phyloP scores from a whole-genome alignment of 1,140 invertebrate genomes.

The Cylas formicarius region DNA sequence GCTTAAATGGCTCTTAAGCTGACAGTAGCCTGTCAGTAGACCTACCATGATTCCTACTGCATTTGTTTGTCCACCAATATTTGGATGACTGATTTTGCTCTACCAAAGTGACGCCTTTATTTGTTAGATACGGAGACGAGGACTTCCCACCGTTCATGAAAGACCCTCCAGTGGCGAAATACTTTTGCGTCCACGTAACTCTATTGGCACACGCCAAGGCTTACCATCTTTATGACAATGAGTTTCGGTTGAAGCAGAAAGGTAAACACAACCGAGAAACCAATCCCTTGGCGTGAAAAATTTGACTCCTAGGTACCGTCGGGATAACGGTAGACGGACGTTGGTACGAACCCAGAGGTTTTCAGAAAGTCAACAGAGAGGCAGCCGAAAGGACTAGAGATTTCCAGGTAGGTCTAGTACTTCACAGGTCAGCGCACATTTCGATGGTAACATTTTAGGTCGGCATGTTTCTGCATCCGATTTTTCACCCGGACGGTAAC shows the following conservation, averaged over 20 bases:
- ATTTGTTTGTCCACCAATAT: too few species aligned
- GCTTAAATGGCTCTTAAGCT: too few species aligned
- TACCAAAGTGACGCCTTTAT: too few species aligned
- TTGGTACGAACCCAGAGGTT: constrained; percentile 43
- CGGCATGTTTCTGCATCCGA: constrained; percentile 57
- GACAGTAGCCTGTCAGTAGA: too few species aligned
- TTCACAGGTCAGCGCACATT: not conserved
- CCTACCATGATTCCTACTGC: too few species aligned
- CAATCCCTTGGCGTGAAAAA: too few species aligned
- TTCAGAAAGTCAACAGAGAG: constrained; percentile 39
- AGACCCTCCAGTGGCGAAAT: constrained; percentile 34
- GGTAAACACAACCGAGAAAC: constrained; percentile 4
- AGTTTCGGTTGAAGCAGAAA: constrained; percentile 8
- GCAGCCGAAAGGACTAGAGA: constrained; percentile 45
- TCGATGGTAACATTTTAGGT: constrained; percentile 39
- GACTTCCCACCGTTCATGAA: constrained; percentile 1
- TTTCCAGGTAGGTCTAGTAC: constrained; percentile 32
- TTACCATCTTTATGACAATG: constrained; percentile 39
- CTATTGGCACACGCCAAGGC: constrained; percentile 42
- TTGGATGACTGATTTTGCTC: too few species aligned
- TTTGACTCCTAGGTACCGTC: constrained; percentile 42
- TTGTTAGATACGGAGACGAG: constrained; percentile 6
- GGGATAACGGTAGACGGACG: constrained; percentile 45
- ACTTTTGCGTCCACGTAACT: constrained; percentile 42
- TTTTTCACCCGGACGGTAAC: constrained; percentile 52